A percentile compares a stretch with the other conserved stretches of the same genome.
phyloP scores from a whole-genome alignment of 2,888 invertebrate genomes.

The Coelinius sp. region DNA sequence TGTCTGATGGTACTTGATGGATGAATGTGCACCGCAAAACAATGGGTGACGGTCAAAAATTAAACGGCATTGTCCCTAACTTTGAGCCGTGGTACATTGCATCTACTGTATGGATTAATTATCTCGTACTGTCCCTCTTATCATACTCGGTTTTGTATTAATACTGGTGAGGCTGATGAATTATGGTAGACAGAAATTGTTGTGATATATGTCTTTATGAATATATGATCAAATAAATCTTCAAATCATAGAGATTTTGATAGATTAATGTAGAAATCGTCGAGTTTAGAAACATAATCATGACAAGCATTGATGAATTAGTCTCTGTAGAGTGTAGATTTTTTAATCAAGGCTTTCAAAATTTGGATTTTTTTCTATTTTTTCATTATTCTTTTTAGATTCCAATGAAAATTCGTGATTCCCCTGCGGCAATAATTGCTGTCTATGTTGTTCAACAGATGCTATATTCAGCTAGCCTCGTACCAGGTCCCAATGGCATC shows the following conservation, averaged over 20 bases:
- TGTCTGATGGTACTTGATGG: conserved; percentile 64
- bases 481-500: neutral
- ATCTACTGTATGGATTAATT: conserved; percentile 30
- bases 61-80: conserved; percentile 70
- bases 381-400: too few species aligned
- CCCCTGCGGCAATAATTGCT: too few species aligned
- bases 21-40: conserved; percentile 67
- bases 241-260: too few species aligned
- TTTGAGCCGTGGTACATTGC: conserved; percentile 59
- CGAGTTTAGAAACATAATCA: too few species aligned
- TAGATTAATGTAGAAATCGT: too few species aligned
- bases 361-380: too few species aligned
- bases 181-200: conserved; percentile 42
- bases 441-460: neutral
- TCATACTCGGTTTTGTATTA: neutral
- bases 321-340: neutral
- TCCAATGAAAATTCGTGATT: too few species aligned
- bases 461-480: conserved; percentile 21
- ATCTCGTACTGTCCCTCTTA: conserved; percentile 19
- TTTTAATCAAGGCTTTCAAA: too few species aligned
- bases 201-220: neutral
- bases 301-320: neutral
- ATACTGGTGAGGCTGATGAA: neutral
- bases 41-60: conserved; percentile 69
- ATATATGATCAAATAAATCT: neutral